Percentiles rank a stretch among this genome's conserved stretches.
Conservation (phyloP, 2,797 vertebrate genomes). For the Lacerta viridis region DNA sequence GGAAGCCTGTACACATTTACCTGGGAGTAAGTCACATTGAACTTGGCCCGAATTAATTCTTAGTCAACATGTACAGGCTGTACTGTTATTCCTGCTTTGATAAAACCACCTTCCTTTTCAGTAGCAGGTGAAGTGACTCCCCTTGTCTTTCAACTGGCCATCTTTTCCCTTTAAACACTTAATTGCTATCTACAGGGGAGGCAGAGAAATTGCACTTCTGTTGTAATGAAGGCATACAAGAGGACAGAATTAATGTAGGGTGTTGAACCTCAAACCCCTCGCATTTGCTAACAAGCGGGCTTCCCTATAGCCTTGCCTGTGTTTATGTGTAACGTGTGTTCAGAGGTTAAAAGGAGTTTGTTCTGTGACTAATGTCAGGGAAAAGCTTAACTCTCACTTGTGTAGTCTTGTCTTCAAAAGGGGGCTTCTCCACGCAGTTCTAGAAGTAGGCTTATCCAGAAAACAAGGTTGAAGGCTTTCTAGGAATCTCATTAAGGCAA, state of each 20-base stretch:
- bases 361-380: fast-evolving
- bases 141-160: conserved; percentile 1
- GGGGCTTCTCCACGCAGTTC: neutral
- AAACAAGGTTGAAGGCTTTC: neutral
- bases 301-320: conserved; percentile 4
- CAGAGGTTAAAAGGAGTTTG: fast-evolving
- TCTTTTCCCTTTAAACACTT: conserved; percentile 26
- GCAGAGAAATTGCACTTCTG: conserved; percentile 2
- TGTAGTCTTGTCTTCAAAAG: neutral
- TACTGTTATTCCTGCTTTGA: neutral
- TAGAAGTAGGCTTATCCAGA: neutral
- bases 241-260: conserved; percentile 26
- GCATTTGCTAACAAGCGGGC: conserved; percentile 14
- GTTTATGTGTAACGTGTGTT: neutral
- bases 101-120: neutral
- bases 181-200: conserved; percentile 11
- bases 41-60: neutral
- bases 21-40: neutral
- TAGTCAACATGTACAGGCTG: neutral
- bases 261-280: conserved; percentile 25
- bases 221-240: conserved; percentile 2
- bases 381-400: neutral
- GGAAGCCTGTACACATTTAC: neutral
- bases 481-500: conserved; percentile 19
- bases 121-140: neutral